These are phyloP conservation scores for Diorhabda sublineata DNA, from an alignment of 1,140 invertebrate genomes.

Conservation along the genomic window DNA sequence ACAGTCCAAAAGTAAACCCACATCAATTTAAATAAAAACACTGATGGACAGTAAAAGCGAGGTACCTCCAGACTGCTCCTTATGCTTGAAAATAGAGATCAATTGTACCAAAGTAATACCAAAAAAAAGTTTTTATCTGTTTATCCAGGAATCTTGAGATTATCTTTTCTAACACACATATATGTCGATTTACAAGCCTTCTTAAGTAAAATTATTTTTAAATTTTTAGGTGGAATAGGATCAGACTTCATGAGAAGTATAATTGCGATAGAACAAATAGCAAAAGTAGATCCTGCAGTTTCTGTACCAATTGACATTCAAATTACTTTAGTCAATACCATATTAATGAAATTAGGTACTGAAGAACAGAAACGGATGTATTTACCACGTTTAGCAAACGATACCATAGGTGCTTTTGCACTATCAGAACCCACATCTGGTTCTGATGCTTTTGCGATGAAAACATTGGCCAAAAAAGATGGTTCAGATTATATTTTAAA, in stretches of 20 bases:
- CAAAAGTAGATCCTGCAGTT: conserved; percentile 87
- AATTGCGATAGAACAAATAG: conserved; percentile 87
- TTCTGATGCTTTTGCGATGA: conserved; percentile 87
- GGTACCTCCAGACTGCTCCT: too few species aligned
- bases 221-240: conserved; percentile 65
- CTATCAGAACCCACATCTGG: conserved; percentile 84
- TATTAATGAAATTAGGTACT: conserved; percentile 78
- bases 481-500: conserved; percentile 76
- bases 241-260: conserved; percentile 85
- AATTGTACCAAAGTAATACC: too few species aligned
- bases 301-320: conserved; percentile 88
- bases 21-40: too few species aligned
- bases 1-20: too few species aligned
- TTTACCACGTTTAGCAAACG: conserved; percentile 75
- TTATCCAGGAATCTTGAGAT: too few species aligned
- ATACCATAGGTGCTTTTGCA: conserved; percentile 84
- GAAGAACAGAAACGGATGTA: conserved; percentile 84
- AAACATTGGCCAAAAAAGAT: conserved; percentile 81
- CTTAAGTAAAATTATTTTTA: too few species aligned
- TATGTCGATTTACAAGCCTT: too few species aligned
- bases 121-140: too few species aligned
- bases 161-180: too few species aligned
- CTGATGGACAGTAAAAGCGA: too few species aligned
- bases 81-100: too few species aligned
- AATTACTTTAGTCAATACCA: conserved; percentile 86